phyloP scores from a whole-genome alignment of 2,113 vertebrate genomes.

The Bambusicola thoracicus region DNA sequence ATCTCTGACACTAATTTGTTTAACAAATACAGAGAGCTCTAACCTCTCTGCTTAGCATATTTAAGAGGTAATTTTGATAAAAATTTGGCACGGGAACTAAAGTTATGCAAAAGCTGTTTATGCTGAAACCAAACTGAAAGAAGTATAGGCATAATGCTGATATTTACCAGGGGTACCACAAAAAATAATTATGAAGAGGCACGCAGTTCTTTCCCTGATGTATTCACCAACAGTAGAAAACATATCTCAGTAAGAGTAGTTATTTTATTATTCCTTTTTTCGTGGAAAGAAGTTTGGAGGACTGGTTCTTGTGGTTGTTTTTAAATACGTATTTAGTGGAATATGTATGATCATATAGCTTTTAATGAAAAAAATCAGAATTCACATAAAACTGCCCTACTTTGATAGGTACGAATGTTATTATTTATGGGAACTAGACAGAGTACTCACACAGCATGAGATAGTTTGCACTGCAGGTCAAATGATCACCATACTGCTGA shows the following conservation, averaged over 20 bases:
- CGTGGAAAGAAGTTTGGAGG: background rate
- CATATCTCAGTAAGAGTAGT: background rate
- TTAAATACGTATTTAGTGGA: background rate
- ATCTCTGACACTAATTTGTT: background rate
- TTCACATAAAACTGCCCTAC: background rate
- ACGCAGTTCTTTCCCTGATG: background rate
- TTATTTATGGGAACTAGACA: background rate
- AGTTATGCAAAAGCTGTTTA: background rate
- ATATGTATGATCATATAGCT: background rate
- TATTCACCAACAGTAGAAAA: background rate
- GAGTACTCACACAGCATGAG: background rate
- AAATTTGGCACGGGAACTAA: background rate
- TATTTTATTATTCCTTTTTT: background rate
- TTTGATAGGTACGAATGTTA: background rate
- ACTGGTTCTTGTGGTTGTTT: background rate
- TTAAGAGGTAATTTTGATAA: background rate
- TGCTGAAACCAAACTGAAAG: background rate
- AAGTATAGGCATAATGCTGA: background rate
- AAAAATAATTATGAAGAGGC: background rate
- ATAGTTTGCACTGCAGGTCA: rapidly evolving
- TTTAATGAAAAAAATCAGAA: background rate
- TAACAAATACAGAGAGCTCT: background rate
- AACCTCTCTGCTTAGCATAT: constrained; percentile 4
- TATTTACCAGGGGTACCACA: background rate
- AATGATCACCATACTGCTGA: background rate